Evolutionary conservation across 2,888 invertebrate genomes (phyloP), one percentile per base, ranked within the genome.

Genomic region (Temnothorax rugatulus): DNA sequence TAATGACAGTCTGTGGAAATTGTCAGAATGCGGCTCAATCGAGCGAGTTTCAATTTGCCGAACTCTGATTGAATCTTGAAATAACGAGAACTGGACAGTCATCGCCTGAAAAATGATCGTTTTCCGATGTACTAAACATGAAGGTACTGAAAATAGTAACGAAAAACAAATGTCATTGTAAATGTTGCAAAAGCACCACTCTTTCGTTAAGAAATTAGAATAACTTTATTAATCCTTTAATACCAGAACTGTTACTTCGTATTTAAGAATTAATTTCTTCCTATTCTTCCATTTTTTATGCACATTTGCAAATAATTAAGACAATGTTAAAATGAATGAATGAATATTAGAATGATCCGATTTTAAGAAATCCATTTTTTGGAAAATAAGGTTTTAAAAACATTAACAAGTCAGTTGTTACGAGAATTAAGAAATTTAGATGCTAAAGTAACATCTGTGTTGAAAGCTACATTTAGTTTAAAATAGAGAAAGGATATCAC

Each of bases 31-130:
- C 13, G 34, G 74, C 47, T 38, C 34, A 47, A 74, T 41, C 54
- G 54, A 69, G 29, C 54, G 71, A 54, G 54, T 68, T 81, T 59
- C 79, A 81, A 81, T 81, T 81, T 81, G 74, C 59, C 74, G 47
- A 74, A 47, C 47, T 81, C 74, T 81, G 79, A 81, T 81, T 81
- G 79, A 73, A 64, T 81, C 75, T 73, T 81, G 79, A 81, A 81
- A 81, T 81, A 81, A 81, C 79, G 79, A 47, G 79, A 74, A 73
- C 61, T 81, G 79, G 59, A 81, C 59, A 81, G 79, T 81, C 59
- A 81, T 81, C 79, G 79, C 57, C 47, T 81, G 74, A 59, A 81
- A 81, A 81, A 81, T 81, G 79, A 81, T 81, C 75, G 79, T 81
- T 81, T 81, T 74, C 74, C 79, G 47, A 73, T 79, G 41, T 77